Evolutionary conservation across 2,797 vertebrate genomes (phyloP), one percentile per base, ranked within the genome.

Genomic region (Chromobotia macracanthus): DNA sequence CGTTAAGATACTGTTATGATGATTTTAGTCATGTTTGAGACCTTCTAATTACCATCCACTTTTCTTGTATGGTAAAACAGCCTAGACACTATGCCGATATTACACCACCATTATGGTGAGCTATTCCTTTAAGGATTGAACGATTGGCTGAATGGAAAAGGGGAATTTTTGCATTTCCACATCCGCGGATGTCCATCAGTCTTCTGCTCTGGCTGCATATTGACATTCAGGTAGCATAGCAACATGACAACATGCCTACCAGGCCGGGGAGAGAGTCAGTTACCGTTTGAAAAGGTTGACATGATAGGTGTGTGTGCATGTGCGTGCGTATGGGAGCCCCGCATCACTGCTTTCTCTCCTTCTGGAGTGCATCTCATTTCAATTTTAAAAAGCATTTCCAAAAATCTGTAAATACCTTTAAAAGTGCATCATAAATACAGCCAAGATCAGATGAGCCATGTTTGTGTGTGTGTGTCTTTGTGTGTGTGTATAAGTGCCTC

Each of bases 171-270:
- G 50, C 69, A 19, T 56, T 75, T 63, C 63, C 68, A 44, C 69
- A 83, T 70, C 68, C 19, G 67, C 85, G 82, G 86, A 82, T 71
- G 81, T 82, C 88, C 88, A 89, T 90, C 87, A 89, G 85, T 89
- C 84, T 90, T 88, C 90, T 85, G 89, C 91, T 90, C 89, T 88
- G 87, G 86, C 35, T 31, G 75, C 23, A 13, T 65, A 65, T 92
- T 93, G 92, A 93, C 90, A 93, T 93, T 93, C 92, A 92, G 91
- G 90, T 91, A 92, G 89, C 91, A 89, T 91, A 91, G 92, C 91
- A 92, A 92, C 90, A 91, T 92, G 92, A 92, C 91, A 92, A 93
- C 90, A 92, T 86, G 87, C 85, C 90, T 88, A 90, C 87, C 90
- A 91, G 90, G 89, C 68, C 80, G 83, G 88, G 82, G 86, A 84